Conservation (phyloP, 2,113 vertebrate species). For the Phocoena sinus region DNA sequence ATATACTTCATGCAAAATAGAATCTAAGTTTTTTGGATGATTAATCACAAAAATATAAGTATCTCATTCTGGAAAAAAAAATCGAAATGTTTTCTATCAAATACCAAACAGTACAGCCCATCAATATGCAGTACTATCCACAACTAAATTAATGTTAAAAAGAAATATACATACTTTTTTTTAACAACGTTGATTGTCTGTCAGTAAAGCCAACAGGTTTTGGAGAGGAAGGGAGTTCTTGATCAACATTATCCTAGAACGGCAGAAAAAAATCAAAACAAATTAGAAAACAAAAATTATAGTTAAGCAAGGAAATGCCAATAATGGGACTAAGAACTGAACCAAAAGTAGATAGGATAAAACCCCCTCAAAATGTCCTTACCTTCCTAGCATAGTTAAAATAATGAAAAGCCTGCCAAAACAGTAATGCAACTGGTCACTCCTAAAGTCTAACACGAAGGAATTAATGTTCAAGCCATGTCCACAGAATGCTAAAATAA, state of each 20-base stretch:
- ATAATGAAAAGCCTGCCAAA: background rate
- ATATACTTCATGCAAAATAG: background rate
- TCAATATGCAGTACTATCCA: background rate
- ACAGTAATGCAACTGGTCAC: background rate
- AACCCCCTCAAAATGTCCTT: background rate
- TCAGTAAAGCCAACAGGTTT: conserved; percentile 83
- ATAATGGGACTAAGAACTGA: background rate
- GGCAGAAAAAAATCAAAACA: conserved; percentile 42
- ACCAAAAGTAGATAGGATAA: background rate
- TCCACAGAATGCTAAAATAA: conserved; percentile 3
- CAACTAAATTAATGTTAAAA: conserved; percentile 51
- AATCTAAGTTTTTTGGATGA: conserved; percentile 11
- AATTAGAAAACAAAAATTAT: conserved; percentile 44
- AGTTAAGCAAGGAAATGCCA: background rate
- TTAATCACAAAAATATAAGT: conserved; percentile 4
- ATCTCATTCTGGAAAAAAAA: background rate
- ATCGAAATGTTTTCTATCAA: background rate
- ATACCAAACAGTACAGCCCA: background rate
- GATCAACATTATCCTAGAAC: conserved; percentile 80
- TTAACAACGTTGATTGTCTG: conserved; percentile 80
- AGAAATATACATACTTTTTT: conserved; percentile 86
- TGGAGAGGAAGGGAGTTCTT: conserved; percentile 77
- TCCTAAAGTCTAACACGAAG: background rate
- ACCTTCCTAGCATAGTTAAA: background rate
- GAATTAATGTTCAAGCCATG: background rate